Conservation (phyloP, 2,113 vertebrate species). For the Mirza zaza region DNA sequence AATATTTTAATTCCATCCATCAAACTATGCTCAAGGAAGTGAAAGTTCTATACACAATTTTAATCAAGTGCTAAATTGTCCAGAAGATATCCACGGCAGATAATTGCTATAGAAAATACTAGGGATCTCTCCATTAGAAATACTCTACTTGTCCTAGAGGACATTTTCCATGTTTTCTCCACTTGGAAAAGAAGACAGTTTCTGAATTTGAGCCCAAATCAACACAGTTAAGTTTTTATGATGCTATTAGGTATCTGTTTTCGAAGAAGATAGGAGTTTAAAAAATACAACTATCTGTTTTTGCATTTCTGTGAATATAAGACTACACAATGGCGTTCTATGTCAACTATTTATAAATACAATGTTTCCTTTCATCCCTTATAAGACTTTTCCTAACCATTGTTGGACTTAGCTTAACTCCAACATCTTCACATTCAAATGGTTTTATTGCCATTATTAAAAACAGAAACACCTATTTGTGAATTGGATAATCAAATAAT, state of each 20-base stretch:
- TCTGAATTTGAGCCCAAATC: not conserved
- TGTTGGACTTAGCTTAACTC: not conserved
- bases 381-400: not conserved
- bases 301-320: not conserved
- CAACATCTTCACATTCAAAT: not conserved
- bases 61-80: not conserved
- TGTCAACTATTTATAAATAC: not conserved
- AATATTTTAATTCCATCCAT: conserved; percentile 3
- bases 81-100: not conserved
- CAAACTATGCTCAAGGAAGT: not conserved
- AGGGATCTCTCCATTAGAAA: not conserved
- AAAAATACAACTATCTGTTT: not conserved
- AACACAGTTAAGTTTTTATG: conserved; percentile 3
- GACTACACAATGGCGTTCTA: not conserved
- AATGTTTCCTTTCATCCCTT: not conserved
- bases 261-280: not conserved
- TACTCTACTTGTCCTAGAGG: not conserved
- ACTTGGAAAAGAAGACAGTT: not conserved
- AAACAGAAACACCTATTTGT: conserved; percentile 58
- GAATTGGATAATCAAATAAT: conserved; percentile 59
- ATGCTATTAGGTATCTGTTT: not conserved
- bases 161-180: not conserved
- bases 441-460: conserved; percentile 49
- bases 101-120: not conserved
- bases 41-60: not conserved